phyloP scores from a whole-genome alignment of 2,797 vertebrate species.

The Varecia variegata region DNA sequence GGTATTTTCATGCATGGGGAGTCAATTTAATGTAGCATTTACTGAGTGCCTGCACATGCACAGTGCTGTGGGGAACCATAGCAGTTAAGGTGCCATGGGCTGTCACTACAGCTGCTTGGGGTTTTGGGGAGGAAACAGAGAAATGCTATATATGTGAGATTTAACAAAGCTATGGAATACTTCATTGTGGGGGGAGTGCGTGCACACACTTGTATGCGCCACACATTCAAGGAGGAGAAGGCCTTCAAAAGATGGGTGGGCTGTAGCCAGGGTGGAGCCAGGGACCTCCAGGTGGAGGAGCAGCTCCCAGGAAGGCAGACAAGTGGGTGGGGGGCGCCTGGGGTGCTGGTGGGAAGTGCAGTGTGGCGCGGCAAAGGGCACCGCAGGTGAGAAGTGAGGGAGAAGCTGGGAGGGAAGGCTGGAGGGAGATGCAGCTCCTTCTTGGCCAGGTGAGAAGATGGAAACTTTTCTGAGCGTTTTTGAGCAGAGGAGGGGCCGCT shows the following conservation, averaged over 20 bases:
- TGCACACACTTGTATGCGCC: rapidly evolving
- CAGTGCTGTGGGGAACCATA: rapidly evolving
- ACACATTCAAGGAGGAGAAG: neutral
- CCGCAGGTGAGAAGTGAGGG: neutral
- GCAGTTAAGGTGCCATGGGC: neutral
- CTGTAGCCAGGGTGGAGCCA: neutral
- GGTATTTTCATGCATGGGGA: neutral
- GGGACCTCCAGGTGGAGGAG: neutral
- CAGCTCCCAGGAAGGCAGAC: neutral
- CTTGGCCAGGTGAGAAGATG: neutral
- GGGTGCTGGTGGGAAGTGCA: neutral
- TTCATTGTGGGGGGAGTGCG: too few relatives aligned
- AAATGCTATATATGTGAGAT: neutral
- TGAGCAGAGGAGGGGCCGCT: neutral
- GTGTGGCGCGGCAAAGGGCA: neutral
- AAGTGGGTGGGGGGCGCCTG: neutral
- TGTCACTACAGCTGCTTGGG: neutral
- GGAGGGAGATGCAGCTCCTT: too few relatives aligned
- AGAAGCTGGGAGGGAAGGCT: neutral
- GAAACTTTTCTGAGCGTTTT: neutral
- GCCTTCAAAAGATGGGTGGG: neutral
- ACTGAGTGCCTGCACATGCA: rapidly evolving
- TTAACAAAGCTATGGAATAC: neutral
- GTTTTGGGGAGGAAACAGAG: neutral
- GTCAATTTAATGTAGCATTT: too few relatives aligned